Conservation (phyloP, 2,113 vertebrate species). For the Elgaria multicarinata region DNA sequence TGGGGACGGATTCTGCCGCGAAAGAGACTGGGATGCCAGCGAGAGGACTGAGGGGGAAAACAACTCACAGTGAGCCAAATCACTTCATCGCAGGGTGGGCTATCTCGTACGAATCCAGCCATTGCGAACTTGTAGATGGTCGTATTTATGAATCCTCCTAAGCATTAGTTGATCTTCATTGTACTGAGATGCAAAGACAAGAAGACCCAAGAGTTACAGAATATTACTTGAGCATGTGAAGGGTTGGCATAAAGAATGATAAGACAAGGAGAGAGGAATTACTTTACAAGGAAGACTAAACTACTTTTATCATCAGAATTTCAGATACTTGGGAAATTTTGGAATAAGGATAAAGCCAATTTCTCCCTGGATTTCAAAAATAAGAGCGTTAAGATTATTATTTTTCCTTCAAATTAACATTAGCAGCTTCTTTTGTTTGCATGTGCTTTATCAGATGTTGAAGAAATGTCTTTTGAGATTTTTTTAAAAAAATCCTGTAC, state of each 20-base stretch:
- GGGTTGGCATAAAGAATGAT: not conserved
- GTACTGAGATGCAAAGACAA: not conserved
- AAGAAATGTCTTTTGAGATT: not conserved
- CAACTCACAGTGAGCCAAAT: too few relatives aligned
- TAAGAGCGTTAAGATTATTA: not conserved
- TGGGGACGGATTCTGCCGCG: too few relatives aligned
- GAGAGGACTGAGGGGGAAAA: too few relatives aligned
- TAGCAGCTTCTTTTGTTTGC: not conserved
- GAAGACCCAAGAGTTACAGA: not conserved
- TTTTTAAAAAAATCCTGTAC: not conserved
- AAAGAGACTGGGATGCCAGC: too few relatives aligned
- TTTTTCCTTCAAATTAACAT: slow-evolving; percentile 20
- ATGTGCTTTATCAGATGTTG: slow-evolving; percentile 24
- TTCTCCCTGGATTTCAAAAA: not conserved
- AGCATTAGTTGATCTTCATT: not conserved
- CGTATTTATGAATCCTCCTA: not conserved
- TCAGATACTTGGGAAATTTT: not conserved
- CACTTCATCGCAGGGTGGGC: too few relatives aligned
- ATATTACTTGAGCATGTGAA: not conserved
- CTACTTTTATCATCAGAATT: not conserved
- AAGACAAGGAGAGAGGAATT: not conserved
- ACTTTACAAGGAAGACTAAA: not conserved
- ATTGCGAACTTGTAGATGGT: too few relatives aligned
- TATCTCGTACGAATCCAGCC: too few relatives aligned
- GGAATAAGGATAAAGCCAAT: not conserved